Conservation (phyloP, 1,140 invertebrate species). For the Muscidifurax raptorellus region DNA sequence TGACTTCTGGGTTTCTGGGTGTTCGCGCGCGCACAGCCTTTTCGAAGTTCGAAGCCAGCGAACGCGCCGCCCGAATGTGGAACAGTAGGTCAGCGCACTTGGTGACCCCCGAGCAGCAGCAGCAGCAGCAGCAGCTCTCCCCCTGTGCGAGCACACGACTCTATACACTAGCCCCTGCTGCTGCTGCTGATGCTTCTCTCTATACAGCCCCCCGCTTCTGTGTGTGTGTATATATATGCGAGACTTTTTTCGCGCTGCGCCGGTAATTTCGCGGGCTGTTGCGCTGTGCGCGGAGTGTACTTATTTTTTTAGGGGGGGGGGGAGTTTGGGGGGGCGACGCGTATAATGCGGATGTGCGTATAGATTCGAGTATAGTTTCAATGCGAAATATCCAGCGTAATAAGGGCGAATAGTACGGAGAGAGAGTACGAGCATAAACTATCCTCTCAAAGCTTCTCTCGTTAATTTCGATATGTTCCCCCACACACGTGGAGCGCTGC, state of each 20-base stretch:
- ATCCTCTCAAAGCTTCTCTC: conserved; percentile 8
- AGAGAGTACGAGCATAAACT: too few relatives aligned
- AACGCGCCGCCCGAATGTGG: conserved; percentile 71
- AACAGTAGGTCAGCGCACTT: conserved; percentile 75
- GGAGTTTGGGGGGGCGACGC: too few relatives aligned
- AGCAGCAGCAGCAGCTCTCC: conserved; percentile 54
- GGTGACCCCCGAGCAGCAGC: conserved; percentile 66
- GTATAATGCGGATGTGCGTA: too few relatives aligned
- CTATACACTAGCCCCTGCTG: conserved; percentile 13
- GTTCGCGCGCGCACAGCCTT: conserved; percentile 11
- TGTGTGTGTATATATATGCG: not conserved
- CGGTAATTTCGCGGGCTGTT: conserved; percentile 4
- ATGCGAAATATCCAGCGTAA: too few relatives aligned
- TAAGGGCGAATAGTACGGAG: too few relatives aligned
- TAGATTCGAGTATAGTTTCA: too few relatives aligned
- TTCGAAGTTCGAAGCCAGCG: conserved; percentile 66
- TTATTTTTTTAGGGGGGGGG: too few relatives aligned
- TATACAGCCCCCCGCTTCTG: not conserved
- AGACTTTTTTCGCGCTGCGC: not conserved
- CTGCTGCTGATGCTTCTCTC: conserved; percentile 12
- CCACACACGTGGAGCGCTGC: not conserved
- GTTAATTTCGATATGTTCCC: not conserved
- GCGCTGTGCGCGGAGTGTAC: too few relatives aligned
- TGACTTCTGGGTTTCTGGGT: conserved; percentile 59
- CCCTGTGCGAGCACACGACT: conserved; percentile 23